Evolutionary conservation across 2,888 invertebrate genomes (phyloP), one percentile per base, ranked within the genome.

Genomic region (Scaptodrosophila latifasciaeformis): DNA sequence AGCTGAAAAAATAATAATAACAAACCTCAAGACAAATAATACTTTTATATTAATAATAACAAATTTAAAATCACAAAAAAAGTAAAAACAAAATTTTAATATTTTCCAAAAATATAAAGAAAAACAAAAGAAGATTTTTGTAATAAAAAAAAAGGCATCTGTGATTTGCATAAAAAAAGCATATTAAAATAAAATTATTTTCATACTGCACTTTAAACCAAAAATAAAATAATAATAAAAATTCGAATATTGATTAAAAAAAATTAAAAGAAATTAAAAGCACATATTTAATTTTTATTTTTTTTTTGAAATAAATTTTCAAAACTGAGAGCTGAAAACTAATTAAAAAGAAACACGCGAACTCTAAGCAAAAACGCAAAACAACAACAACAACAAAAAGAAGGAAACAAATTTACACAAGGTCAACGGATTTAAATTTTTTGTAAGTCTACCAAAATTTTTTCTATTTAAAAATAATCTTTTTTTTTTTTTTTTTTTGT

Each of bases 341-440:
- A 58, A 68, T 62, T 61, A 60, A 46, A 50, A 48, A 37, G 57
- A 51, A 60, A 58, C 62, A 66, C 66, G 54, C 67, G 52, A 65
- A 58, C 54, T 49, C 39, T 43, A 49, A 51, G 53, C 57, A 54
- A 39, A 47, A 39, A 34, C 59, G n/a, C 52, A 61, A 13, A 43
- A 12, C 59, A 48, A 10, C 57, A 54, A 19, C 57, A 61, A 18
- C 57, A 37, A 24, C 62, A 55, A 49, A 3, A 37, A 17, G 15
- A 15, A 37, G 37, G 37, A 37, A 65, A 55, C 57, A 61, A 70
- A 69, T 80, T 78, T 66, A 64, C 60, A 66, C 79, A 83, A 82
- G 77, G 75, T 81, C 80, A 81, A 81, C 81, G 77, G 81, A 82
- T 80, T 82, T 70, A 83, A 84, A 72, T 79, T 71, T 77, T 78